These are phyloP conservation scores for Alloplasta piceator DNA, from an alignment of 2,888 invertebrate species.

Conservation along the genomic window DNA sequence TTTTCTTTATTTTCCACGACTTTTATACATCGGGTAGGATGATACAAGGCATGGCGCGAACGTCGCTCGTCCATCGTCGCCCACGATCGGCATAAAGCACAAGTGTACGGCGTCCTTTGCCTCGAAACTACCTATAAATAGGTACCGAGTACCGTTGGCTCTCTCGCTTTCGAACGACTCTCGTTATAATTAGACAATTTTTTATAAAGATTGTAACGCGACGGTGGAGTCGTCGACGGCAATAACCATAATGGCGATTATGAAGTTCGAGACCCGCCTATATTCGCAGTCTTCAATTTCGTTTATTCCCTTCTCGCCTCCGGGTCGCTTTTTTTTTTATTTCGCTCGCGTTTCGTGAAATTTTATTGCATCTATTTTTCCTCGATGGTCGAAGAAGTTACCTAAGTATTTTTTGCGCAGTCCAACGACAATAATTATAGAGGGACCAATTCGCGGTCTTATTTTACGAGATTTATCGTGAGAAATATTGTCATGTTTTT, in stretches of 20 bases:
- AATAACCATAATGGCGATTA: slow-evolving; percentile 11
- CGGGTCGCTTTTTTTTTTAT: slow-evolving; percentile 1
- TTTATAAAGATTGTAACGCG: background rate
- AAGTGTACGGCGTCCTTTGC: slow-evolving; percentile 27
- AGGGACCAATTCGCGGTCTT: no score
- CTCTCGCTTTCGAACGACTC: slow-evolving; percentile 45
- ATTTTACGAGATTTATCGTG: no score
- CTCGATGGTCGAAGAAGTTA: no score
- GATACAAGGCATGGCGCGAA: slow-evolving; percentile 6
- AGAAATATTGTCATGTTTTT: no score
- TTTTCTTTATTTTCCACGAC: background rate
- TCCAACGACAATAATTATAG: no score
- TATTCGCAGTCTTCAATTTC: slow-evolving; percentile 11
- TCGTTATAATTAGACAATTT: slow-evolving; percentile 52
- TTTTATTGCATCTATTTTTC: no score
- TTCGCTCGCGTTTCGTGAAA: background rate
- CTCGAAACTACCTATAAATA: slow-evolving; percentile 43
- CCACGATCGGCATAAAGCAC: slow-evolving; percentile 49
- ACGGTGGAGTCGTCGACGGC: slow-evolving; percentile 4
- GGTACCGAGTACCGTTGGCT: slow-evolving; percentile 9
- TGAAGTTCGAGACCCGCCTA: slow-evolving; percentile 9
- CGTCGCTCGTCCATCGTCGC: slow-evolving; percentile 59
- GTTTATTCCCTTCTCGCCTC: slow-evolving; percentile 3
- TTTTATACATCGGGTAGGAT: slow-evolving; percentile 25
- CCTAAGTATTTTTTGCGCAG: no score